Conservation (phyloP, 1,140 invertebrate genomes). For the Drosophila lacertosa region DNA sequence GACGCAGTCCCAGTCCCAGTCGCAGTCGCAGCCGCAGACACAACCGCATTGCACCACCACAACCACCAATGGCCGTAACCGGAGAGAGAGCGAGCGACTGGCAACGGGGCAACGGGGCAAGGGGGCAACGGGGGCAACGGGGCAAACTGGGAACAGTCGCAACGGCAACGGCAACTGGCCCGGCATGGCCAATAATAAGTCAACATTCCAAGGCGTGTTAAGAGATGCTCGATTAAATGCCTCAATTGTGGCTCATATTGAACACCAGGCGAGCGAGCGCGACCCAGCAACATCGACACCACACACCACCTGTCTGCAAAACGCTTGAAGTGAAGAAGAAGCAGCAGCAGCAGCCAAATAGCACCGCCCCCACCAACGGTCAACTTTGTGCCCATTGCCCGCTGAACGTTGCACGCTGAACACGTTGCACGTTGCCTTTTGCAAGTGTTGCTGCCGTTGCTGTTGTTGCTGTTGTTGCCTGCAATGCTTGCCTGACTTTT, state of each 20-base stretch:
- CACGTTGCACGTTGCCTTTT: conserved; percentile 26
- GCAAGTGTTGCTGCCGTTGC: conserved; percentile 43
- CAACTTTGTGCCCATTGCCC: conserved; percentile 49
- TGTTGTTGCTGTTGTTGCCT: conserved; percentile 31
- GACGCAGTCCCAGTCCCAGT: no score
- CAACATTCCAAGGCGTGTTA: conserved; percentile 83
- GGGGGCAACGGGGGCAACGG: conserved; percentile 22
- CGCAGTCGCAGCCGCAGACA: no score
- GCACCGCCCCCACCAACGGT: conserved; percentile 80
- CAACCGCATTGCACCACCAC: conserved; percentile 19
- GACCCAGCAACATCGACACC: conserved; percentile 77
- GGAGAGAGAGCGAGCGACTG: conserved; percentile 16
- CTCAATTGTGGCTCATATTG: conserved; percentile 83
- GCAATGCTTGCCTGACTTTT: conserved; percentile 72
- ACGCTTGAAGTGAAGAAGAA: conserved; percentile 23
- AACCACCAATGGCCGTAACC: conserved; percentile 9
- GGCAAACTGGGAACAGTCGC: conserved; percentile 29
- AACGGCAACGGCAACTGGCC: conserved; percentile 46
- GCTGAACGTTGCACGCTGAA: conserved; percentile 22
- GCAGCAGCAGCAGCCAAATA: conserved; percentile 69
- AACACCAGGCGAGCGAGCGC: conserved; percentile 67
- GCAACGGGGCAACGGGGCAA: conserved; percentile 18
- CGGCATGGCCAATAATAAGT: conserved; percentile 77
- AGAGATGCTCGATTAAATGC: conserved; percentile 83
- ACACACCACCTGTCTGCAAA: conserved; percentile 78